Evolutionary conservation across 2,888 invertebrate species (phyloP).

Genomic region (Subacronicta megacephala): DNA sequence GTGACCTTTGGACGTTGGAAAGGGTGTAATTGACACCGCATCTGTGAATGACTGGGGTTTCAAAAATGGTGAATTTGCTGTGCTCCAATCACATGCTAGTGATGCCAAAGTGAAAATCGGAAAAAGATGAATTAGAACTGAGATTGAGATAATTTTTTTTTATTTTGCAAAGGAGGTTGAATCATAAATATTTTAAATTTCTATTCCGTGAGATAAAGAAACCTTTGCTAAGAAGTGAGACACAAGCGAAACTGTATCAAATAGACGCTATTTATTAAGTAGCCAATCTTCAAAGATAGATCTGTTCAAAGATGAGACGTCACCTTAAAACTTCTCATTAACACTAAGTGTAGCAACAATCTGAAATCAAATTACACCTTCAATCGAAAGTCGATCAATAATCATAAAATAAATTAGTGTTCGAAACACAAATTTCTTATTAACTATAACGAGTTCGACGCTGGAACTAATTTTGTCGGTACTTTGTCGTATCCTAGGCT

Average conservation of each 20-base stretch:
- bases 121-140: conserved; percentile 17
- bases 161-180: not conserved
- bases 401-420: conserved; percentile 6
- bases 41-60: conserved; percentile 47
- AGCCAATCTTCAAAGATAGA: not conserved
- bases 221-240: no score
- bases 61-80: conserved; percentile 46
- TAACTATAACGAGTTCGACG: conserved; percentile 5
- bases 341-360: not conserved
- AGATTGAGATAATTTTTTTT: conserved; percentile 4
- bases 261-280: not conserved
- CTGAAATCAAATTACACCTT: not conserved
- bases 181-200: no score
- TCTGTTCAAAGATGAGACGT: not conserved
- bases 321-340: not conserved
- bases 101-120: conserved; percentile 25
- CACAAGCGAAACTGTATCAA: no score
- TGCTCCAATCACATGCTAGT: conserved; percentile 10
- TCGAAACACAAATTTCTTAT: conserved; percentile 25
- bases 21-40: conserved; percentile 27
- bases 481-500: conserved; percentile 32
- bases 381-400: conserved; percentile 18
- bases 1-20: not conserved
- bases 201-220: no score
- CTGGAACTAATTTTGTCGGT: conserved; percentile 34